These are phyloP conservation scores for Campylomormyrus numenius DNA, from an alignment of 2,113 vertebrate genomes.

Conservation along the genomic window DNA sequence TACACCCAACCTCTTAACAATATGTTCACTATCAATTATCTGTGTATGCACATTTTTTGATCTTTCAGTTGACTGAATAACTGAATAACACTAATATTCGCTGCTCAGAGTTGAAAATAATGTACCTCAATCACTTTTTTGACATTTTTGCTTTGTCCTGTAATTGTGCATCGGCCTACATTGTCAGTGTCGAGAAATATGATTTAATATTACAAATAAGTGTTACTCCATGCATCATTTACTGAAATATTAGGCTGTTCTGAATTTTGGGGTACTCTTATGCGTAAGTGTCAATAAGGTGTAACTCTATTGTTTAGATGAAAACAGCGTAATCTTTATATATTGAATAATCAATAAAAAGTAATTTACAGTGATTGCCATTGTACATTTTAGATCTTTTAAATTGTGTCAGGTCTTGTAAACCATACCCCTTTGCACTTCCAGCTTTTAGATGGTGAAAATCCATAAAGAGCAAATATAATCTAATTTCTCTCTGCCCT, in stretches of 20 bases:
- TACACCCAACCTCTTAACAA: neutral
- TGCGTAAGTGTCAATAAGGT: slow-evolving; percentile 41
- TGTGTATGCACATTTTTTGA: neutral
- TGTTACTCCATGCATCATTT: neutral
- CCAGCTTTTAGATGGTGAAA: slow-evolving; percentile 49
- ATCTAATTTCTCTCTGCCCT: slow-evolving; percentile 61
- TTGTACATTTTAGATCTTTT: slow-evolving; percentile 43
- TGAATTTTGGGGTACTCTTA: slow-evolving; percentile 5
- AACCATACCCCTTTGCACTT: slow-evolving; percentile 41
- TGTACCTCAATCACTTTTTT: neutral
- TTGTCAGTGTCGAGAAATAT: neutral
- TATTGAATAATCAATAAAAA: slow-evolving; percentile 54
- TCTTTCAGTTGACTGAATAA: neutral
- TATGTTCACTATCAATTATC: neutral
- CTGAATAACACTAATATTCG: neutral
- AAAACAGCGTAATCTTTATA: slow-evolving; percentile 55
- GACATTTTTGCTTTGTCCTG: neutral
- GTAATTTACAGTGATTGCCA: slow-evolving; percentile 58
- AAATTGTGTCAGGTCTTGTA: slow-evolving; percentile 54
- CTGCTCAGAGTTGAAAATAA: neutral
- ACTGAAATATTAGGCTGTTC: neutral
- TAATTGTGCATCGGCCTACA: neutral
- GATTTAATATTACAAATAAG: neutral
- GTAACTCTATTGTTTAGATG: slow-evolving; percentile 48
- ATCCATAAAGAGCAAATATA: slow-evolving; percentile 63